Base-by-base conservation (phyloP, 1,140 invertebrate genomes). In the Zaprionus taronus region DNA sequence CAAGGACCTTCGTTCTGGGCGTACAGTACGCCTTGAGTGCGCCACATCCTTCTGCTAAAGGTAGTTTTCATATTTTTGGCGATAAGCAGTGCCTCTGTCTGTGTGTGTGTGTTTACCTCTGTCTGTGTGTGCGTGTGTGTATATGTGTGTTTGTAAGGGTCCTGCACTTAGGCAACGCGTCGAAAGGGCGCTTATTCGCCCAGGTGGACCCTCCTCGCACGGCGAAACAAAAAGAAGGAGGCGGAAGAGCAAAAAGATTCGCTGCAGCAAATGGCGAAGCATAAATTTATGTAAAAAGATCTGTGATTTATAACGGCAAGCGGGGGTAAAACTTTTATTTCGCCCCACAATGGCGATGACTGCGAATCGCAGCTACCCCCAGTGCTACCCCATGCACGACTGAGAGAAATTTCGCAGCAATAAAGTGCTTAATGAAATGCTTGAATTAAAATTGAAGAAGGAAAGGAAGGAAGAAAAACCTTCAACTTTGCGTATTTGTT, bases 241-340 rank as follows among this genome's bases (percentile, higher is more conserved):
- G 47, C 66, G 69, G 49, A 49, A n/a, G 24, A 28, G 55, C n/a
- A 53, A 34, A 64, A 66, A 80, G 57, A 64, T 72, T 80, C 71
- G 63, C 73, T 79, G 67, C 78, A 77, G 83, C 81, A 85, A 89
- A 90, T 89, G 85, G 85, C 72, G 85, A 89, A 89, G 85, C 85
- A 89, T 90, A 89, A 89, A 89, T 89, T 89, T 89, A 89, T 90
- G 85, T 89, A 89, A 89, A 86, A 89, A 89, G 85, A 89, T 85
- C 85, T 89, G 86, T 89, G 85, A 89, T 89, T 89, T 89, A 89
- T 90, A 81, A 72, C 78, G 26, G 72, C 74, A 65, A 69, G 26
- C 31, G 82, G 69, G 72, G 68, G 70, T 66, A 80, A 89, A 89
- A 89, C 85, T 89, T 89, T 89, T 90, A 89, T 90, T 90, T 82